Evolutionary conservation across 2,797 vertebrate species (phyloP).

Genomic region (Chelidonichthys spinosus): DNA sequence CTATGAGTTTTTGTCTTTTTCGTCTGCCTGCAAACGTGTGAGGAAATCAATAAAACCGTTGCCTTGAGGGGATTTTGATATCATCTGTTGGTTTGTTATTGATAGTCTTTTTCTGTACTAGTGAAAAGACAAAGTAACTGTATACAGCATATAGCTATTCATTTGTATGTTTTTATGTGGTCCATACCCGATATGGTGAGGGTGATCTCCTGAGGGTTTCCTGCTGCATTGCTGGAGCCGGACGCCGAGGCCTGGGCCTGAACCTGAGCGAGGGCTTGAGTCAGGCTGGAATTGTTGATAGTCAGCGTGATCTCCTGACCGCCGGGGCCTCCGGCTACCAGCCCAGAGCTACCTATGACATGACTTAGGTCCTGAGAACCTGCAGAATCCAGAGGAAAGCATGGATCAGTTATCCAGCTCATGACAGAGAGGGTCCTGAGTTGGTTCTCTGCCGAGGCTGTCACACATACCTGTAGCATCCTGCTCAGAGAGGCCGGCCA

Average conservation of each 20-base stretch:
- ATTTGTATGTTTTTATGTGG: neutral
- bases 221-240: constrained; percentile 76
- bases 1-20: constrained; percentile 11
- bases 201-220: constrained; percentile 94
- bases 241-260: constrained; percentile 89
- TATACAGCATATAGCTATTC: neutral
- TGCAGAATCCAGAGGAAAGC: constrained; percentile 57
- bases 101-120: neutral
- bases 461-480: constrained; percentile 85
- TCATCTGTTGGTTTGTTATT: constrained; percentile 28
- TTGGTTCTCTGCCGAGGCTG: fast-evolving
- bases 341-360: constrained; percentile 88
- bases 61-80: neutral
- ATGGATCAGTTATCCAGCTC: neutral
- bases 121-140: neutral
- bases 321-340: constrained; percentile 84
- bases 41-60: constrained; percentile 41
- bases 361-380: constrained; percentile 93
- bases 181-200: constrained; percentile 95
- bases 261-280: constrained; percentile 92
- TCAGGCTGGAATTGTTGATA: constrained; percentile 96
- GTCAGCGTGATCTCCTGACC: constrained; percentile 96
- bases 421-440: too few species aligned
- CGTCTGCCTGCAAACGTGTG: neutral
- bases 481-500: constrained; percentile 89